Base-by-base conservation (phyloP, 1,140 invertebrate genomes). In the Brachionus angularis region DNA sequence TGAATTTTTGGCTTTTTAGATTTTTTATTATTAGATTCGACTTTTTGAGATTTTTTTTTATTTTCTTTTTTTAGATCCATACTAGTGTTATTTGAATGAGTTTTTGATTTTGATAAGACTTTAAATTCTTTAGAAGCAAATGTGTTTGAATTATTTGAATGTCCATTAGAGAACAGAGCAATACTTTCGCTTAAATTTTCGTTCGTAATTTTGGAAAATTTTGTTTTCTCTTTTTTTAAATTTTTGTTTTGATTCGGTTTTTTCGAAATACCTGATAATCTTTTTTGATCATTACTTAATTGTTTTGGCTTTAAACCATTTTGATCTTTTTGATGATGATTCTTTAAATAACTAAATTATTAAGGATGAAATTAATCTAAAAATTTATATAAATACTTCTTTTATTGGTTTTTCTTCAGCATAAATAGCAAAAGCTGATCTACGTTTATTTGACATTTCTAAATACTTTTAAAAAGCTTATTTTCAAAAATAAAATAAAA, bases 381-480 rank as follows among this genome's bases (percentile, higher is more conserved):
- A n/a, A n/a, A 42, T 42, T 16, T 42, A 16, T 16, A 10, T 42
- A 10, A 42, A 42, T 16, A 42, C 10, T 10, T 42, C 39, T 42
- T 42, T 42, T 10, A 16, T 42, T 16, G 62, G 25, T 34, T 46
- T 34, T 12, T 46, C 62, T 2, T 52, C 49, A 3, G 62, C 25
- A 67, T 67, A 67, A 23, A 67, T 23, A 14, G 62, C 46, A 67
- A 67, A 67, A 3, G 62, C 62, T 10, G 62, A 67, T 50, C 36
- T 67, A 47, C 62, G 62, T 25, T 67, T 50, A 21, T 3, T 23
- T 8, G 42, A 50, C 42, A 46, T 67, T 1, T 33, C 47, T 49
- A 67, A 31, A 33, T 10, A 47, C 16, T 29, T 49, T 29, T 3
- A 12, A 12, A 10, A 31, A 27, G 14, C 3, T 52, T 64, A 10